phyloP scores from a whole-genome alignment of 2,888 invertebrate species.

The Tachina grossa region DNA sequence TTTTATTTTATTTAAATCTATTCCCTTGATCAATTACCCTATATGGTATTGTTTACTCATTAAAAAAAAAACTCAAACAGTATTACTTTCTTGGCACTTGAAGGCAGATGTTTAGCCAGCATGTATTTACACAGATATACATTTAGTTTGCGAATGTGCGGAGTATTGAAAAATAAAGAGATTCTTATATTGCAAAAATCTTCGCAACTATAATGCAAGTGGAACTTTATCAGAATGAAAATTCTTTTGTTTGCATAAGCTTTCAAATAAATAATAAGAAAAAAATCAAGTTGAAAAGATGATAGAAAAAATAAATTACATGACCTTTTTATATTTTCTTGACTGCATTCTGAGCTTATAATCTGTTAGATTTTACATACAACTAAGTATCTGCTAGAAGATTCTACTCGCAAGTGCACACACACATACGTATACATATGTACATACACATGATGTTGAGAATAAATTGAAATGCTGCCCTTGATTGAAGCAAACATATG shows the following conservation, averaged over 20 bases:
- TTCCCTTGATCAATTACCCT: not conserved
- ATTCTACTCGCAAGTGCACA: slow-evolving; percentile 18
- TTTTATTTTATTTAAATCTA: not conserved
- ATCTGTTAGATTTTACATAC: slow-evolving; percentile 59
- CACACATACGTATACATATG: slow-evolving; percentile 5
- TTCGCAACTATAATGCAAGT: slow-evolving; percentile 21
- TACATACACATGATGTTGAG: slow-evolving; percentile 29
- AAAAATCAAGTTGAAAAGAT: not conserved
- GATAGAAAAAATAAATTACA: slow-evolving; percentile 51
- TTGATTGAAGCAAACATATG: slow-evolving; percentile 31
- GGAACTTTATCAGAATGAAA: slow-evolving; percentile 35
- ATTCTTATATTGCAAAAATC: slow-evolving; percentile 48
- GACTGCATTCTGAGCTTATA: slow-evolving; percentile 67
- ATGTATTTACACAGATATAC: slow-evolving; percentile 37
- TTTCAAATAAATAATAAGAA: slow-evolving; percentile 27
- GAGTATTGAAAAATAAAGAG: slow-evolving; percentile 43
- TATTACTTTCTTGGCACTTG: slow-evolving; percentile 33
- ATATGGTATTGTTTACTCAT: not conserved
- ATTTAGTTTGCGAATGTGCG: slow-evolving; percentile 31
- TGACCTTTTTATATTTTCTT: slow-evolving; percentile 68
- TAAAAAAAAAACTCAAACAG: not conserved
- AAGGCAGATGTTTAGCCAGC: not conserved
- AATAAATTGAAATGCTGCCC: slow-evolving; percentile 65
- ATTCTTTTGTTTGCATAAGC: slow-evolving; percentile 60
- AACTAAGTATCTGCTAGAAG: slow-evolving; percentile 37